Percentiles rank a stretch among this genome's conserved stretches.
Evolutionary conservation across 2,113 vertebrate species (phyloP).

Genomic region (Phaetusa simplex): DNA sequence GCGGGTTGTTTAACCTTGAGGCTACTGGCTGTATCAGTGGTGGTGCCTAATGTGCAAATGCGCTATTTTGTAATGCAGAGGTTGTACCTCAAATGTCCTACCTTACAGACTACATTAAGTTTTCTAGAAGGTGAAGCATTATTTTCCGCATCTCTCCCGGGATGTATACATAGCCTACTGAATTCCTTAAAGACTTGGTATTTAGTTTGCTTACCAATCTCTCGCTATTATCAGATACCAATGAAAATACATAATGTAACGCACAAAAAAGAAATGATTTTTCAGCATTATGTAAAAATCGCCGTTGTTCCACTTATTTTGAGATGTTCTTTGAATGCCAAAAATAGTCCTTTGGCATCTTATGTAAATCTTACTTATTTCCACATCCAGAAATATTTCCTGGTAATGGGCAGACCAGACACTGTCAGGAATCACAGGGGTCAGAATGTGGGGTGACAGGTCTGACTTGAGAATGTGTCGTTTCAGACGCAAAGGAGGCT

Average conservation of each 20-base stretch:
- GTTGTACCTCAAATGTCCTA: background rate
- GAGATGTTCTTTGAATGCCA: background rate
- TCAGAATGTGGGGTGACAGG: background rate
- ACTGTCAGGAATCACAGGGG: background rate
- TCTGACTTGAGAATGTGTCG: background rate
- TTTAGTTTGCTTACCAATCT: constrained; percentile 23
- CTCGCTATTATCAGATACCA: background rate
- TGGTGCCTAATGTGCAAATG: constrained; percentile 48
- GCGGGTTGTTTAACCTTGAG: constrained; percentile 64
- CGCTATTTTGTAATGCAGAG: constrained; percentile 60
- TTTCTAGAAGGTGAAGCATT: constrained; percentile 54
- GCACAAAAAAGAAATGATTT: background rate
- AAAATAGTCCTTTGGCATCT: background rate
- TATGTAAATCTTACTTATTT: background rate
- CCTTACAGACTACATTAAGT: constrained; percentile 53
- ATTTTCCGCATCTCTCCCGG: constrained; percentile 5
- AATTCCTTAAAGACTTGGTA: background rate
- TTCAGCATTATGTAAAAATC: constrained; percentile 23
- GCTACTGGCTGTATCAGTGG: background rate
- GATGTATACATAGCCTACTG: background rate
- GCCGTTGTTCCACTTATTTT: background rate
- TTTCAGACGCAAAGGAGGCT: background rate
- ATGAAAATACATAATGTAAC: constrained; percentile 7
- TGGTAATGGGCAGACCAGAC: background rate
- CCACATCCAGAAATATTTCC: background rate